Percentiles rank a stretch among this genome's conserved stretches.
phyloP scores from a whole-genome alignment of 2,888 invertebrate species.

The Mimumesa dahlbomi region DNA sequence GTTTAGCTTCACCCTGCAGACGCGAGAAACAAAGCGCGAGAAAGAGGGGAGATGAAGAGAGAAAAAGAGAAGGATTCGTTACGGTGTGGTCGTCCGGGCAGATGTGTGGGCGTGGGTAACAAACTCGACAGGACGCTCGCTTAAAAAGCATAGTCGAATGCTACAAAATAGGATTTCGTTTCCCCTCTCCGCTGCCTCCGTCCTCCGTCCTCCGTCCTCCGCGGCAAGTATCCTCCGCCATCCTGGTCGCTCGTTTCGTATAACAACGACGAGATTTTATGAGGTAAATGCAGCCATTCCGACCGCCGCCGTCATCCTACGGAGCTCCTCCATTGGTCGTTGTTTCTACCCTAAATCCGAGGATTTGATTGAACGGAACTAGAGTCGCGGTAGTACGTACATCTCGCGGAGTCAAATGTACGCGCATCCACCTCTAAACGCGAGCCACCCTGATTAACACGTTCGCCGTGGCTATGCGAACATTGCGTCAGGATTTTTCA shows the following conservation, averaged over 20 bases:
- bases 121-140: conserved; percentile 17
- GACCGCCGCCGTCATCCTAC: conserved; percentile 15
- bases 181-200: neutral
- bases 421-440: too few species aligned
- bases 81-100: conserved; percentile 5
- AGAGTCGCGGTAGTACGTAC: conserved; percentile 9
- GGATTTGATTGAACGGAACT: conserved; percentile 42
- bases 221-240: too few species aligned
- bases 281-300: conserved; percentile 37
- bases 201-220: neutral
- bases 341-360: conserved; percentile 21
- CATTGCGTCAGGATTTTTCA: too few species aligned
- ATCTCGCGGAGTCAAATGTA: neutral
- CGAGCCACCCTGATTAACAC: too few species aligned
- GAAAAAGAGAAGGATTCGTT: too few species aligned
- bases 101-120: conserved; percentile 16
- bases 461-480: too few species aligned
- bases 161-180: conserved; percentile 20
- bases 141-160: conserved; percentile 36
- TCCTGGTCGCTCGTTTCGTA: neutral
- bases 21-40: too few species aligned
- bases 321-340: conserved; percentile 13
- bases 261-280: conserved; percentile 37
- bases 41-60: too few species aligned
- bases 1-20: too few species aligned